Conservation (phyloP, 2,797 vertebrate species). For the Enteromius afrohamiltoni region DNA sequence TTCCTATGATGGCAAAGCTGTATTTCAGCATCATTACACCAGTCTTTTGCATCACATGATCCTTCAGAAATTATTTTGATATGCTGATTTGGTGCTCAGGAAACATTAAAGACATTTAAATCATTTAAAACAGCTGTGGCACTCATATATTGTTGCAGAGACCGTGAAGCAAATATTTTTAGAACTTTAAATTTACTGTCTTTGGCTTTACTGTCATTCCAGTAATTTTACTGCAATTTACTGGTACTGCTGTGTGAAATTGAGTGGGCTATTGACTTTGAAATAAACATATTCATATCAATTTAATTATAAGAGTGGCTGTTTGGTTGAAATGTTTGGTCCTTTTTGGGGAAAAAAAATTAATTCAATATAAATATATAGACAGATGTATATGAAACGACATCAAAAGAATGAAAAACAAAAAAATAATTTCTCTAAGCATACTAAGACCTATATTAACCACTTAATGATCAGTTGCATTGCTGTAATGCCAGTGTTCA, state of each 20-base stretch:
- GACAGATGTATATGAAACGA: neutral
- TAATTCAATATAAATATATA: neutral
- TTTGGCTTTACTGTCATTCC: neutral
- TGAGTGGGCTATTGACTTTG: neutral
- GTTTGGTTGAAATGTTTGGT: neutral
- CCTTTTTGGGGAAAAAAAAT: neutral
- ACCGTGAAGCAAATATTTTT: neutral
- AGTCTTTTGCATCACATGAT: neutral
- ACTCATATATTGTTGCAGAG: neutral
- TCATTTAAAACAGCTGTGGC: neutral
- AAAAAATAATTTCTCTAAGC: neutral
- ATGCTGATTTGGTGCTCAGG: neutral
- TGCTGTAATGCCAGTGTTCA: neutral
- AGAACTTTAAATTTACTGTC: neutral
- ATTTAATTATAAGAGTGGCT: neutral
- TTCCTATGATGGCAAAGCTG: neutral
- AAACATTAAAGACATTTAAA: neutral
- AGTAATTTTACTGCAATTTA: too few relatives aligned
- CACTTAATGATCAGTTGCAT: neutral
- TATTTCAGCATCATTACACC: neutral
- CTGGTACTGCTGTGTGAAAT: too few relatives aligned
- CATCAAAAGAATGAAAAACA: neutral
- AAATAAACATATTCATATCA: neutral
- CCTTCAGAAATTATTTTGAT: neutral
- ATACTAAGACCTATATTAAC: neutral